Evolutionary conservation across 92 coral and sea anemone genomes (phyloP).

Genomic region (Scolanthus callimorphus): DNA sequence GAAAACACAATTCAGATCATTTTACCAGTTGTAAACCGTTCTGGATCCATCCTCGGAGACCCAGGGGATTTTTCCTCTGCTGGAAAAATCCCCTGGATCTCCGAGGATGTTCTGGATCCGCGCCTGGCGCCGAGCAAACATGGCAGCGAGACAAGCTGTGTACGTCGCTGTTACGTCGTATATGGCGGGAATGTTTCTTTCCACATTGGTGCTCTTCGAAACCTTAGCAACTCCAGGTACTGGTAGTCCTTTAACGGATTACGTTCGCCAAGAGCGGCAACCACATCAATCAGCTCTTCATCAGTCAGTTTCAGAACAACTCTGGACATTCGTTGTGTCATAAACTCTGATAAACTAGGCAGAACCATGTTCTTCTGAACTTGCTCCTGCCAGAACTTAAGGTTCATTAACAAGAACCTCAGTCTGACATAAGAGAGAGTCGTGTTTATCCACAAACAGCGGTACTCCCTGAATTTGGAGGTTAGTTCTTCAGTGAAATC

Average conservation of each 20-base stretch:
- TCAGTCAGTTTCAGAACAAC: neutral
- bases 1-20: too few species aligned
- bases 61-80: too few species aligned
- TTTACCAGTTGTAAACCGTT: too few species aligned
- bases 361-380: slow-evolving; percentile 2
- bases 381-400: slow-evolving; percentile 14
- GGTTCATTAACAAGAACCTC: slow-evolving; percentile 4
- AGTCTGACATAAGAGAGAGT: slow-evolving; percentile 2
- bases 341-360: slow-evolving; percentile 12
- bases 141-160: too few species aligned
- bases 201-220: slow-evolving; percentile 23
- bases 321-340: neutral
- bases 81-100: too few species aligned
- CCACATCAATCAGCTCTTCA: slow-evolving; percentile 3
- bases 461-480: neutral
- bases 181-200: neutral
- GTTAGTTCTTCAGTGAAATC: neutral
- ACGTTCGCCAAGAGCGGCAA: slow-evolving; percentile 4
- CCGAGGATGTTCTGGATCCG: too few species aligned
- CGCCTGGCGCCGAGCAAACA: too few species aligned
- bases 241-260: slow-evolving; percentile 1
- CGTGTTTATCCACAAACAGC: slow-evolving; percentile 3
- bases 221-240: slow-evolving; percentile 8
- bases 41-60: too few species aligned
- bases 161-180: too few species aligned